phyloP scores from a whole-genome alignment of 2,113 vertebrate genomes.

The Pseudonaja textilis region DNA sequence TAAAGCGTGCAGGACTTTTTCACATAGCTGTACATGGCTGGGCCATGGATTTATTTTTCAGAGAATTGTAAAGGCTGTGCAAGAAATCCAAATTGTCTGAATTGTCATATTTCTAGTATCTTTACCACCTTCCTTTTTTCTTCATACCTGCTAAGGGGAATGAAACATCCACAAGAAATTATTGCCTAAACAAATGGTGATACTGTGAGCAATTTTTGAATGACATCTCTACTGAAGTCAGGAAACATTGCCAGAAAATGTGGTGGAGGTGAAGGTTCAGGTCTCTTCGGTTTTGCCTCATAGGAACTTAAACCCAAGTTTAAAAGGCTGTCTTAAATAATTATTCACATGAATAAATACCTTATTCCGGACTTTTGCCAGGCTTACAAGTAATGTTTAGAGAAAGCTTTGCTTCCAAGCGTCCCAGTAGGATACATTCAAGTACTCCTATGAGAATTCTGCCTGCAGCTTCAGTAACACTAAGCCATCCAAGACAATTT shows the following conservation, averaged over 20 bases:
- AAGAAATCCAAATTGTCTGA: neutral
- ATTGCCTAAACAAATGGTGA: accelerated
- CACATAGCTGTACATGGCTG: neutral
- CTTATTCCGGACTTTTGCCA: neutral
- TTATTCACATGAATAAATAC: neutral
- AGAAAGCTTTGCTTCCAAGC: neutral
- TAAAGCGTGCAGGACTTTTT: too few species aligned
- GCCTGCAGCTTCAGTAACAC: neutral
- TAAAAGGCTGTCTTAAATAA: neutral
- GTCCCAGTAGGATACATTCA: neutral
- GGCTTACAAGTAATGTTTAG: neutral
- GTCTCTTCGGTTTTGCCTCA: neutral
- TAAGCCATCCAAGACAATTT: neutral
- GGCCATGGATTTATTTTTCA: neutral
- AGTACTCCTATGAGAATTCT: neutral
- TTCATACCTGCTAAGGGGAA: neutral
- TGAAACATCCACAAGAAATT: constrained; percentile 1
- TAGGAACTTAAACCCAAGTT: neutral
- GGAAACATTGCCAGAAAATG: neutral
- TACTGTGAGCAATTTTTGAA: neutral
- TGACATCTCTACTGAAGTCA: neutral
- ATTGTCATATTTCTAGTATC: neutral
- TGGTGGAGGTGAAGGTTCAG: neutral
- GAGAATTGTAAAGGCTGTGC: neutral
- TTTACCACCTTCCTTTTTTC: neutral